Base-by-base conservation (phyloP, 1,140 invertebrate genomes). In the Diorhabda elongata region DNA sequence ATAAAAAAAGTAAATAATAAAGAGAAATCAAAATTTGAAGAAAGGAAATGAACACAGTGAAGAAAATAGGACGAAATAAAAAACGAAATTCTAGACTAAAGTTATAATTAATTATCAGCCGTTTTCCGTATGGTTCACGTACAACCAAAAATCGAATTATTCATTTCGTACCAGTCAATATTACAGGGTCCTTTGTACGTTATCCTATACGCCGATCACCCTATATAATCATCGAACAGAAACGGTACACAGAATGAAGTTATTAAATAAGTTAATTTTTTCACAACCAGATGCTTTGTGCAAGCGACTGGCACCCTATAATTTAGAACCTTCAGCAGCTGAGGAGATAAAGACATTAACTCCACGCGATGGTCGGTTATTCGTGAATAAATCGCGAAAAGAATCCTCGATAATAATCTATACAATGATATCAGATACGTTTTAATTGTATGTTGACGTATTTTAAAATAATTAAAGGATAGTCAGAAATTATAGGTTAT, bases 261-360 rank as follows among this genome's bases (percentile, higher is more conserved):
- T 57, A 65, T 65, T 57, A 65, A 57, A 8, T 42, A 52, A 26
- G 47, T 42, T 57, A 52, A 11, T 64, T 65, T 64, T 65, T 65
- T 65, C 8, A 5, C n/a, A 56, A 65, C 64, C 64, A 65, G 64
- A 65, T 65, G 64, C 47, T 26, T 57, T 57, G 47, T 26, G 52
- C 47, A 65, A 26, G 56, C 47, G 52, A 43, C 11, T 57, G 26
- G 56, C 26, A 64, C 66, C 65, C 69, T 71, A 64, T 71, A 71
- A 71, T 71, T 71, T 71, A 42, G n/a, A 6, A 62, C 44, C 57
- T 61, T 52, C 47, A 6, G 47, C 47, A 68, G 69, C 69, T 71
- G 69, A 65, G 52, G 26, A 71, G 69, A 71, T 71, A 71, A 63
- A 71, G 69, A 68, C 69, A 71, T 71, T 64, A 71, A 71, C 44